A percentile compares a stretch with the other conserved stretches of the same genome.
Conservation (phyloP, 2,888 invertebrate species). For the Napeogenes inachia region DNA sequence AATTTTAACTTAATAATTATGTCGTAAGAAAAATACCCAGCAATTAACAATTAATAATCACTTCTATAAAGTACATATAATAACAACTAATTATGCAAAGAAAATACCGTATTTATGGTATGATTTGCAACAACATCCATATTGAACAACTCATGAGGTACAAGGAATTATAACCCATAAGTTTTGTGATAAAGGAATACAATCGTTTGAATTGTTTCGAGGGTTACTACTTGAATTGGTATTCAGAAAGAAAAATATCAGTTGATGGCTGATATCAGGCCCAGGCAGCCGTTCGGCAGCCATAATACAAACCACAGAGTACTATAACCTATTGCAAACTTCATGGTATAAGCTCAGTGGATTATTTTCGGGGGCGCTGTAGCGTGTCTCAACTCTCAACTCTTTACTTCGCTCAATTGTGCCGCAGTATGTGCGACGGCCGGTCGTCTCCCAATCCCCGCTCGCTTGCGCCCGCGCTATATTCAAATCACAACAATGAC, state of each 20-base stretch:
- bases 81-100: too few species aligned
- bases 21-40: too few species aligned
- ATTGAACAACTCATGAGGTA: background rate
- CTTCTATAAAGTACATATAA: too few species aligned
- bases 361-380: conserved; percentile 51
- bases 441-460: conserved; percentile 36
- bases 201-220: too few species aligned
- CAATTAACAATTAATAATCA: too few species aligned
- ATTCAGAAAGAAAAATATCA: conserved; percentile 57
- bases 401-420: conserved; percentile 49
- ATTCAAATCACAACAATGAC: conserved; percentile 57
- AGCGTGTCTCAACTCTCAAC: conserved; percentile 39
- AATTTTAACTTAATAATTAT: too few species aligned
- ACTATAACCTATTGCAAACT: too few species aligned
- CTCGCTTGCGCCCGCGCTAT: conserved; percentile 35
- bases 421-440: conserved; percentile 59
- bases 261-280: conserved; percentile 55
- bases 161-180: background rate
- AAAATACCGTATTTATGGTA: too few species aligned
- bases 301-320: too few species aligned
- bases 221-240: conserved; percentile 46
- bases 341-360: conserved; percentile 37
- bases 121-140: background rate
- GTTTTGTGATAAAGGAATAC: too few species aligned
- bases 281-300: conserved; percentile 22